phyloP scores from a whole-genome alignment of 2,113 vertebrate species.

The Panurus biarmicus region DNA sequence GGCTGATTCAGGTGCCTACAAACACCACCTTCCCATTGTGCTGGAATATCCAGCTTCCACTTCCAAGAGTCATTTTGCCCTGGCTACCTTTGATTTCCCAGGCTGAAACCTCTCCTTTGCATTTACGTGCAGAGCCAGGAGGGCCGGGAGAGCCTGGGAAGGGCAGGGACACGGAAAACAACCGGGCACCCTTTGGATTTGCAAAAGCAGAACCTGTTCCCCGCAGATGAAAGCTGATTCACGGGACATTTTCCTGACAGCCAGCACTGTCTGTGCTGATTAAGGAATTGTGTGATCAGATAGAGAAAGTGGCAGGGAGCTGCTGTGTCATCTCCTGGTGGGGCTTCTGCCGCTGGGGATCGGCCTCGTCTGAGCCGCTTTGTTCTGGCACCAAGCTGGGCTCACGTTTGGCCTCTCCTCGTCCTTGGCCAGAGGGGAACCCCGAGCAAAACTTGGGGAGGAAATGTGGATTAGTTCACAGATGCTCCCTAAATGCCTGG shows the following conservation, averaged over 20 bases:
- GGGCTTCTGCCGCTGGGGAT: background rate
- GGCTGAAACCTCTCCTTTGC: background rate
- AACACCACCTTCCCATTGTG: background rate
- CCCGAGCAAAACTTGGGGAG: background rate
- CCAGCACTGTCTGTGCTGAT: constrained; percentile 18
- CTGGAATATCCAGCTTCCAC: background rate
- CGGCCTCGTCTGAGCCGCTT: background rate
- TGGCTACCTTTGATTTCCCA: background rate
- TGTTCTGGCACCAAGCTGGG: constrained; percentile 11
- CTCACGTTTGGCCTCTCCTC: background rate
- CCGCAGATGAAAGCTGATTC: constrained; percentile 2
- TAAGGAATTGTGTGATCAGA: constrained; percentile 42
- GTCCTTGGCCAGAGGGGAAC: background rate
- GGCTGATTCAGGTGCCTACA: background rate
- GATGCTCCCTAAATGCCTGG: background rate
- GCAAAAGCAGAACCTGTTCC: constrained; percentile 46
- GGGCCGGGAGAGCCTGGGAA: background rate
- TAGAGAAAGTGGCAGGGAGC: background rate
- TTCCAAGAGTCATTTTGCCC: background rate
- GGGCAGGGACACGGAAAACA: background rate
- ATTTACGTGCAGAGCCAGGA: background rate
- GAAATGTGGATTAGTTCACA: background rate
- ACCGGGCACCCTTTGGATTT: background rate
- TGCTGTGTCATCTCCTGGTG: background rate
- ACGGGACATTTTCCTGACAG: background rate